phyloP scores from a whole-genome alignment of 2,888 invertebrate genomes.

The Hoplodrina blanda region DNA sequence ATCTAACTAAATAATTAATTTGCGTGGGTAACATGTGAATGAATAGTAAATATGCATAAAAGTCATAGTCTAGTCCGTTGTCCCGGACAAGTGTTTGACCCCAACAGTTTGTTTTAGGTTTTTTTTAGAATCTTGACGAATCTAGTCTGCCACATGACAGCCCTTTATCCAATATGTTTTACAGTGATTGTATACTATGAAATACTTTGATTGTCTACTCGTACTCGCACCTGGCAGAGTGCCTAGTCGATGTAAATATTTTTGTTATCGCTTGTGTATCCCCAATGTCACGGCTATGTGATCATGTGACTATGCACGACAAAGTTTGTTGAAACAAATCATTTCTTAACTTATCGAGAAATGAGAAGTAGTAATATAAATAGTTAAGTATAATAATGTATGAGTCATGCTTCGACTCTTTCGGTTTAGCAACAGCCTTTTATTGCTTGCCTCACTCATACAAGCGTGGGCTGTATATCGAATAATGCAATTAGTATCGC shows the following conservation, averaged over 20 bases:
- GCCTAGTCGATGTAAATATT: constrained; percentile 66
- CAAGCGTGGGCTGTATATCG: constrained; percentile 59
- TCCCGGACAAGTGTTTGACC: constrained; percentile 30
- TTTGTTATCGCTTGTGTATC: constrained; percentile 62
- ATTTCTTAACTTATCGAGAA: constrained; percentile 59
- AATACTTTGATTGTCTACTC: constrained; percentile 38
- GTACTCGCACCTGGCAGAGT: constrained; percentile 64
- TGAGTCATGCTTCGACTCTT: constrained; percentile 56
- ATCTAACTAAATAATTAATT: constrained; percentile 5
- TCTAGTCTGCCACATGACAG: constrained; percentile 2
- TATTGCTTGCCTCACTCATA: constrained; percentile 54
- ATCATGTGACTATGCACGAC: constrained; percentile 34
- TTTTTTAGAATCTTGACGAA: constrained; percentile 15
- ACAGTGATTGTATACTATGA: constrained; percentile 26
- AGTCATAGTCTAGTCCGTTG: constrained; percentile 5
- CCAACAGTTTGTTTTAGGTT: constrained; percentile 25
- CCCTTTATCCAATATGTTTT: constrained; percentile 10
- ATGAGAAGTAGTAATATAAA: constrained; percentile 25
- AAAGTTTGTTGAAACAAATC: constrained; percentile 43
- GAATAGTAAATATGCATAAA: constrained; percentile 20
- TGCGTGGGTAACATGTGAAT: constrained; percentile 16
- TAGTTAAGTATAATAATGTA: constrained; percentile 27
- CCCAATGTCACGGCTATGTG: constrained; percentile 68
- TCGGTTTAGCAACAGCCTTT: constrained; percentile 57
- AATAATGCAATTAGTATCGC: constrained; percentile 60